Percentiles rank a stretch among this genome's conserved stretches.
These are phyloP conservation scores for Melanocharis versteri DNA, from an alignment of 2,113 vertebrate genomes.

Conservation along the genomic window DNA sequence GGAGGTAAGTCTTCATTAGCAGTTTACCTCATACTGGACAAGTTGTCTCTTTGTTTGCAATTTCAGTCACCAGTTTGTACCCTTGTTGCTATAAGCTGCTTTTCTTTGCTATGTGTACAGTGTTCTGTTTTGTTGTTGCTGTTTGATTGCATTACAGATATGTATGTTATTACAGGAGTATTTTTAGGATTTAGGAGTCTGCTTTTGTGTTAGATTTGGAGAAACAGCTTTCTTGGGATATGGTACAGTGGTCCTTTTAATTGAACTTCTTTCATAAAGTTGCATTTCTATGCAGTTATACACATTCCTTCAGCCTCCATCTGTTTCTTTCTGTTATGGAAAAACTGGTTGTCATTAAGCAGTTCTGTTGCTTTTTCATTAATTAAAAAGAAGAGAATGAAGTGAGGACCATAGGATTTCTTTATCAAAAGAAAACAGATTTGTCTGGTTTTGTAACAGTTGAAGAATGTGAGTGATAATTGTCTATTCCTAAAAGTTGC, in stretches of 20 bases:
- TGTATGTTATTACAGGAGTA: not conserved
- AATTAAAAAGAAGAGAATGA: not conserved
- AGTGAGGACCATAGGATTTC: not conserved
- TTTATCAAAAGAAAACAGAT: not conserved
- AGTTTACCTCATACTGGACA: not conserved
- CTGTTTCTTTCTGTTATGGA: not conserved
- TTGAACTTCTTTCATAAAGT: not conserved
- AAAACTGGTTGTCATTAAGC: not conserved
- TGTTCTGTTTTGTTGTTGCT: not conserved
- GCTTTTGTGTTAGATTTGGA: not conserved
- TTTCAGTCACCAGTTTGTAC: not conserved
- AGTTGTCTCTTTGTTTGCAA: not conserved
- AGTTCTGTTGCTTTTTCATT: not conserved
- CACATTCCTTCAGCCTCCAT: not conserved
- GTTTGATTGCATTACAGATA: not conserved
- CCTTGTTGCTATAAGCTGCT: not conserved
- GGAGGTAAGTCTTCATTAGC: slow-evolving; percentile 80
- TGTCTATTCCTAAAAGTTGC: not conserved
- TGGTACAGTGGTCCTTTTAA: not conserved
- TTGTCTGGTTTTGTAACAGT: not conserved
- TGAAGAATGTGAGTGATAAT: not conserved
- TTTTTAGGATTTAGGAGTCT: not conserved
- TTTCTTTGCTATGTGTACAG: not conserved
- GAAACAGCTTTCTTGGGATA: not conserved
- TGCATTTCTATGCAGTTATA: not conserved